Percentiles rank a stretch among this genome's conserved stretches.
phyloP scores from a whole-genome alignment of 1,140 invertebrate species.

The Lasioglossum albipes region DNA sequence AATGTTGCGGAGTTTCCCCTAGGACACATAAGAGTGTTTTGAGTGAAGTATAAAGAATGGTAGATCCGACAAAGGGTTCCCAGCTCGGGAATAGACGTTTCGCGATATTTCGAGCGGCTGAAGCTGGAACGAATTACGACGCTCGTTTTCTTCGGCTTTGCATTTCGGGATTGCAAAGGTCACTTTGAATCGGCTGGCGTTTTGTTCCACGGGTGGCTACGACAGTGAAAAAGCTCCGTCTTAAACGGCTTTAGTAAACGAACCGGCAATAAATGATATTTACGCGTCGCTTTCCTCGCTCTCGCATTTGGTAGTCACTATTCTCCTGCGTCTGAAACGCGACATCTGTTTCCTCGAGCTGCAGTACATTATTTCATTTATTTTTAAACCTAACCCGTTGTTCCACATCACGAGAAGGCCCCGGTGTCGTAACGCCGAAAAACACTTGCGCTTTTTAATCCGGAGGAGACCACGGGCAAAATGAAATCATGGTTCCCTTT shows the following conservation, averaged over 20 bases:
- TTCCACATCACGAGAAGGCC: constrained; percentile 28
- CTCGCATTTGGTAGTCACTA: constrained; percentile 44
- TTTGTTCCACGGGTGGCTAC: background rate
- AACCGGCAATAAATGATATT: constrained; percentile 46
- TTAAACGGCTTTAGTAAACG: constrained; percentile 28
- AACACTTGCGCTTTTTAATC: constrained; percentile 38
- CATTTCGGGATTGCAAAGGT: background rate
- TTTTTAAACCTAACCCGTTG: constrained; percentile 49
- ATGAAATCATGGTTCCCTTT: background rate
- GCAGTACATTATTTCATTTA: constrained; percentile 49
- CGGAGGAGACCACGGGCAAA: background rate
- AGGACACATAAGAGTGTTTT: too few relatives aligned
- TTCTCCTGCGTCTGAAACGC: constrained; percentile 34
- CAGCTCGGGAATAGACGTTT: too few relatives aligned
- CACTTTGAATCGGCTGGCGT: background rate
- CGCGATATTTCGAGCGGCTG: background rate
- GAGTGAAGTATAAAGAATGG: too few relatives aligned
- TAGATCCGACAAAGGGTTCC: too few relatives aligned
- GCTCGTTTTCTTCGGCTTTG: background rate
- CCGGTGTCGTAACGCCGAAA: constrained; percentile 21
- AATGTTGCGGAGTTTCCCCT: too few relatives aligned
- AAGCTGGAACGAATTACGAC: background rate
- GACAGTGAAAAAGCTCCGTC: constrained; percentile 41
- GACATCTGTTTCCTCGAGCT: constrained; percentile 39
- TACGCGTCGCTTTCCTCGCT: constrained; percentile 32